phyloP scores from a whole-genome alignment of 2,797 vertebrate genomes.

The Tragelaphus eurycerus region DNA sequence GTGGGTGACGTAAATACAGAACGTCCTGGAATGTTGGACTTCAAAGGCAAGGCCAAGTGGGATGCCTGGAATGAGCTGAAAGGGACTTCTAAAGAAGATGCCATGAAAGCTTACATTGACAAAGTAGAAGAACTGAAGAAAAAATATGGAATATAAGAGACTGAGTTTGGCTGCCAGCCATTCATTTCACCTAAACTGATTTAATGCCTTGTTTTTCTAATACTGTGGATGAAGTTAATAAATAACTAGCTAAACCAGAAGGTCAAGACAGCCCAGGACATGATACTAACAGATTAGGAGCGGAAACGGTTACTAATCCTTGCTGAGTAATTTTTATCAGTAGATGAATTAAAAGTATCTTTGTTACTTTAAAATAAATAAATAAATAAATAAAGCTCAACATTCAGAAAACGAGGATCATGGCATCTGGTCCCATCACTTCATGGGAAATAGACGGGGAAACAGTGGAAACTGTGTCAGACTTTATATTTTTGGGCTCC shows the following conservation, averaged over 20 bases:
- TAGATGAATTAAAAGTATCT: constrained; percentile 80
- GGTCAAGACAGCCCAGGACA: neutral
- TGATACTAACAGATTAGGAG: neutral
- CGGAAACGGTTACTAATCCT: neutral
- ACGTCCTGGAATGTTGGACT: constrained; percentile 90
- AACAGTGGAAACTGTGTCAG: no score
- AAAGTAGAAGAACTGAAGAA: no score
- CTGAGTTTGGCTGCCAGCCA: constrained; percentile 13
- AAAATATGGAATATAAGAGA: neutral
- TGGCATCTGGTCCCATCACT: no score
- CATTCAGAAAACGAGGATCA: no score
- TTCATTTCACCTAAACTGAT: constrained; percentile 37
- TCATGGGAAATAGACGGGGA: no score
- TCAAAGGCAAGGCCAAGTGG: constrained; percentile 93
- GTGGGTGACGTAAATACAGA: constrained; percentile 91
- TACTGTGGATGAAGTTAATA: constrained; percentile 37
- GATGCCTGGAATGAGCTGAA: constrained; percentile 89
- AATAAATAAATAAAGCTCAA: no score
- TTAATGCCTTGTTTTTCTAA: constrained; percentile 79
- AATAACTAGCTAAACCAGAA: neutral
- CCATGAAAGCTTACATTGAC: no score
- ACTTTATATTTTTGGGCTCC: no score
- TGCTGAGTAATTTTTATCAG: constrained; percentile 65
- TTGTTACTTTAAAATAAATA: constrained; percentile 71
- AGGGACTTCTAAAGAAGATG: constrained; percentile 89